phyloP scores from a whole-genome alignment of 1,140 invertebrate species.

The Palaemon carinicauda region DNA sequence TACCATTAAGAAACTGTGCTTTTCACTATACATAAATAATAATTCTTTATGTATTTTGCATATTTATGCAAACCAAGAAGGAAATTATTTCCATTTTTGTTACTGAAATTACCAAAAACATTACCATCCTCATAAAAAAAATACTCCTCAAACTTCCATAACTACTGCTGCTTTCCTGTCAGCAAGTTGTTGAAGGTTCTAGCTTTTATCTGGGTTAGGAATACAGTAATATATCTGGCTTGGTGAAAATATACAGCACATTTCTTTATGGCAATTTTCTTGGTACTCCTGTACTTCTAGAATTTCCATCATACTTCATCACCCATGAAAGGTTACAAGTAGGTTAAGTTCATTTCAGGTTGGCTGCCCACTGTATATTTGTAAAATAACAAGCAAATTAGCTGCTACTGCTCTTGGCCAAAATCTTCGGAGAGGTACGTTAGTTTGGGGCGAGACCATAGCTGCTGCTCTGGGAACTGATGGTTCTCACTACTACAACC shows the following conservation, averaged over 20 bases:
- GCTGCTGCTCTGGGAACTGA: conserved; percentile 75
- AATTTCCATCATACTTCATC: background rate
- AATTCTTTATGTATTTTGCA: too few species aligned
- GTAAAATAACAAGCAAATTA: conserved; percentile 94
- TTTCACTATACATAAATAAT: too few species aligned
- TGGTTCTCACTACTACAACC: conserved; percentile 67
- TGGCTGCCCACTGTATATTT: conserved; percentile 90
- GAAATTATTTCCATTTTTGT: too few species aligned
- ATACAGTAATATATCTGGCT: too few species aligned
- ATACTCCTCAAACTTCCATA: background rate
- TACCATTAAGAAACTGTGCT: too few species aligned
- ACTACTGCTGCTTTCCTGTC: background rate
- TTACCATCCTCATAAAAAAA: too few species aligned
- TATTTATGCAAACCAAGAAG: too few species aligned
- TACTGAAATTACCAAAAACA: too few species aligned
- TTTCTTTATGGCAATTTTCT: background rate
- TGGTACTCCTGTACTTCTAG: background rate
- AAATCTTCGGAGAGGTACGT: conserved; percentile 69
- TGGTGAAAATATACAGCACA: too few species aligned
- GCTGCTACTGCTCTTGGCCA: conserved; percentile 79
- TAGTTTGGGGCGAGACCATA: conserved; percentile 83
- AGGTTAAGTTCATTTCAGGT: conserved; percentile 69
- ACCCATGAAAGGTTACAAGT: background rate
- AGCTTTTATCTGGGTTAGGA: too few species aligned
- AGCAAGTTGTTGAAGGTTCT: too few species aligned